phyloP scores from a whole-genome alignment of 1,140 invertebrate genomes.

The Bombus polaris region DNA sequence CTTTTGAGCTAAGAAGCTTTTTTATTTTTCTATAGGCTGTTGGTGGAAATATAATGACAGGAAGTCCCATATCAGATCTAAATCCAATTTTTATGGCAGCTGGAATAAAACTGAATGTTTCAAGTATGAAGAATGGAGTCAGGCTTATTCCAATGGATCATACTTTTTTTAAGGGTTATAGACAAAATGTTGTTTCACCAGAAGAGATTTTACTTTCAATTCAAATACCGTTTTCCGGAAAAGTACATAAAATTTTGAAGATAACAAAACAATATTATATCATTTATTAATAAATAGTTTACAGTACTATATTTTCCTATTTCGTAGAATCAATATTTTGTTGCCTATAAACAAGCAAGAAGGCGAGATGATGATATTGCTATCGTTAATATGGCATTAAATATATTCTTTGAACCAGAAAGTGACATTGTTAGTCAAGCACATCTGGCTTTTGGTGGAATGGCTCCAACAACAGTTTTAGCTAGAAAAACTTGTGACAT shows the following conservation, averaged over 20 bases:
- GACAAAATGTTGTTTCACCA: conserved; percentile 89
- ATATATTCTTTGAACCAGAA: conserved; percentile 84
- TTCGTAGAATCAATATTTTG: conserved; percentile 88
- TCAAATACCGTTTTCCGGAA: conserved; percentile 85
- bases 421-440: conserved; percentile 85
- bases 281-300: neutral
- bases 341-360: conserved; percentile 96
- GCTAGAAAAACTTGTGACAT: conserved; percentile 87
- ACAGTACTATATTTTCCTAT: neutral
- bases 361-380: conserved; percentile 97
- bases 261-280: neutral
- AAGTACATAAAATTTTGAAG: conserved; percentile 29
- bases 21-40: conserved; percentile 83
- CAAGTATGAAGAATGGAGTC: conserved; percentile 82
- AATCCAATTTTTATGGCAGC: conserved; percentile 96
- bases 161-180: conserved; percentile 94
- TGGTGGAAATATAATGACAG: conserved; percentile 97
- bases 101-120: conserved; percentile 78
- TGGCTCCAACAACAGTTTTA: conserved; percentile 94
- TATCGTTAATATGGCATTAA: conserved; percentile 94
- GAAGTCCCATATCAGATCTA: conserved; percentile 97
- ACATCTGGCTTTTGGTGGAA: conserved; percentile 92
- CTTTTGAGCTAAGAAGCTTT: neutral
- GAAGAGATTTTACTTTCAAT: conserved; percentile 93
- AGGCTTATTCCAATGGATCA: conserved; percentile 90